Conservation (phyloP, 1,140 invertebrate species). For the Stenopsyche tienmushanensis region DNA sequence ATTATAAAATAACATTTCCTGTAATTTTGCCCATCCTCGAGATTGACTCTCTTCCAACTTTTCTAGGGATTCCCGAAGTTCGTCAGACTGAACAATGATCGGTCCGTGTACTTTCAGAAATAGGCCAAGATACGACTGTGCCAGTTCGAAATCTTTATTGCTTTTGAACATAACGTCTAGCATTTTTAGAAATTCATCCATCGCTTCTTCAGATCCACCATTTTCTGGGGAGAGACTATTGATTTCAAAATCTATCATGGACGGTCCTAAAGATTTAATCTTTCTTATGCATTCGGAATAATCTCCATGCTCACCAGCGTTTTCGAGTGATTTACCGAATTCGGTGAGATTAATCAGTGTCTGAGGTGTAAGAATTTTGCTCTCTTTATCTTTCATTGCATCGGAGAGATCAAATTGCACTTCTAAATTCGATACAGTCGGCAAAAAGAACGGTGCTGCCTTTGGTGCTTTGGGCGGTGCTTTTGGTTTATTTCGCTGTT, state of each 20-base stretch:
- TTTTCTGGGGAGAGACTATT: constrained; percentile 72
- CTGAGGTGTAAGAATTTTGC: constrained; percentile 58
- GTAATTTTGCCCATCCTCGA: constrained; percentile 66
- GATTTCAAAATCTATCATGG: constrained; percentile 88
- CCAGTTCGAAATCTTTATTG: constrained; percentile 88
- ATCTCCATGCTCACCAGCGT: constrained; percentile 48
- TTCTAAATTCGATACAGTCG: constrained; percentile 81
- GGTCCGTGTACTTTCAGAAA: constrained; percentile 86
- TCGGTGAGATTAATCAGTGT: constrained; percentile 64
- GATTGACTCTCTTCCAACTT: constrained; percentile 61
- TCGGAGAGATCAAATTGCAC: constrained; percentile 76
- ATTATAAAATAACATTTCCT: constrained; percentile 73
- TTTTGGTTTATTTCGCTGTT: constrained; percentile 89
- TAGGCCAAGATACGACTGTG: constrained; percentile 86
- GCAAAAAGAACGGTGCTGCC: constrained; percentile 92
- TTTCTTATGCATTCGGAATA: constrained; percentile 65
- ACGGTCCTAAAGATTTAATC: constrained; percentile 81
- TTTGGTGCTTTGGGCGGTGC: constrained; percentile 77
- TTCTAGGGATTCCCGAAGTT: constrained; percentile 60
- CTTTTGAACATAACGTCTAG: constrained; percentile 70
- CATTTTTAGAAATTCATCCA: constrained; percentile 81
- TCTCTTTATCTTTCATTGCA: constrained; percentile 49
- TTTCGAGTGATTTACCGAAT: constrained; percentile 65
- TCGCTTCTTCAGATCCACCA: constrained; percentile 66
- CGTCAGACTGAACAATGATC: constrained; percentile 58